These are phyloP conservation scores for Lampris incognitus DNA, from an alignment of 2,113 vertebrate species.

Conservation along the genomic window DNA sequence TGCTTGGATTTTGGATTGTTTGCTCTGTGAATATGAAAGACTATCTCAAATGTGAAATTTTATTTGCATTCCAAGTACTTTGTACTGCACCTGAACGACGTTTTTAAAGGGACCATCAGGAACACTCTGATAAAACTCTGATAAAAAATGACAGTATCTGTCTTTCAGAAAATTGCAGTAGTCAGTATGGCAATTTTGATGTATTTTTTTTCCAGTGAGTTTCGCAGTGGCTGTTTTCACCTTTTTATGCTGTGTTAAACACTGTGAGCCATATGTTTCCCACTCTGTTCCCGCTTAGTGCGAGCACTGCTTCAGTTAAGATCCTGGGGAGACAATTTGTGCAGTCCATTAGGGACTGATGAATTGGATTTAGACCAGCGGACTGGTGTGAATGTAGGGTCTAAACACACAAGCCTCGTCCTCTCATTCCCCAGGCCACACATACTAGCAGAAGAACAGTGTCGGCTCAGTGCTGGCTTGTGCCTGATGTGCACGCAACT, in stretches of 20 bases:
- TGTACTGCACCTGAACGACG: background rate
- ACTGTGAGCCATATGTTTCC: conserved; percentile 44
- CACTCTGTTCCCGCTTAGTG: conserved; percentile 41
- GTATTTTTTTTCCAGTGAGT: conserved; percentile 21
- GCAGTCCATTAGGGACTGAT: conserved; percentile 80
- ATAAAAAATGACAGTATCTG: background rate
- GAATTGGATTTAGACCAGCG: conserved; percentile 78
- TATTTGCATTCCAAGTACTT: background rate
- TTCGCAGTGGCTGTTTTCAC: background rate
- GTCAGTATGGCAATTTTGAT: conserved; percentile 5
- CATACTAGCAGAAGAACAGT: conserved; percentile 45
- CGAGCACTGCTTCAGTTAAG: conserved; percentile 59
- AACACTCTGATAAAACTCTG: no score
- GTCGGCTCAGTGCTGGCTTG: conserved; percentile 15
- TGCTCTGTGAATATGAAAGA: background rate
- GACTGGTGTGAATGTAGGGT: conserved; percentile 60
- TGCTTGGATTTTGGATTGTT: background rate
- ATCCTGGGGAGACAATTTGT: conserved; percentile 75
- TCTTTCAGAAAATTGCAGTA: background rate
- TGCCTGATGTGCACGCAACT: conserved; percentile 30
- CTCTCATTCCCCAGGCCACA: conserved; percentile 11
- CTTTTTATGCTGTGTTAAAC: conserved; percentile 25
- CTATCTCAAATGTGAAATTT: background rate
- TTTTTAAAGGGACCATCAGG: background rate
- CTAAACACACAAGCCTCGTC: conserved; percentile 53